Percentiles rank a stretch among this genome's conserved stretches.
phyloP scores from a whole-genome alignment of 1,140 invertebrate species.

The Gonatopus flavifemur region DNA sequence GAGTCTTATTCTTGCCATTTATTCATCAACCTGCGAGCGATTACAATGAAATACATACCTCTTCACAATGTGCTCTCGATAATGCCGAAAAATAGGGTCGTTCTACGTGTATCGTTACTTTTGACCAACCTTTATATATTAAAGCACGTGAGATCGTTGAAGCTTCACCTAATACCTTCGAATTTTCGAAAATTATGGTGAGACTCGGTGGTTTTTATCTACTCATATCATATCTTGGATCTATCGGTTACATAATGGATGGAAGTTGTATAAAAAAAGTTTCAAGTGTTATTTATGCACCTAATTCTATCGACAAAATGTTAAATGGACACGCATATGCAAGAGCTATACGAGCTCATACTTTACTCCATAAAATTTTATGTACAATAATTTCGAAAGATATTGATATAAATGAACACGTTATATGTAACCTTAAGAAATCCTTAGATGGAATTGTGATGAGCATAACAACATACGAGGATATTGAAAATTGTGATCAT shows the following conservation, averaged over 20 bases:
- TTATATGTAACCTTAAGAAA: not conserved
- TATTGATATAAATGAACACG: not conserved
- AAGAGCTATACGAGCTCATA: not conserved
- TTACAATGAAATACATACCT: constrained; percentile 34
- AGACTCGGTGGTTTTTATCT: not conserved
- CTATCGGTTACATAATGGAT: not conserved
- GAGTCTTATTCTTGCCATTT: constrained; percentile 6
- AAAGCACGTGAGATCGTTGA: constrained; percentile 22
- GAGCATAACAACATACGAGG: not conserved
- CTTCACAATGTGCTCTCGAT: constrained; percentile 31
- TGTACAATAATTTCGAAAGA: not conserved
- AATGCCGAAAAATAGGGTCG: constrained; percentile 31
- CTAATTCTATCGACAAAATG: not conserved
- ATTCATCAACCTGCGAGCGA: constrained; percentile 14
- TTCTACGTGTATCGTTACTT: constrained; percentile 38
- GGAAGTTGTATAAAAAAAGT: not conserved
- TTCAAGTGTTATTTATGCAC: not conserved
- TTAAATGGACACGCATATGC: not conserved
- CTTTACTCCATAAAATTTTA: not conserved
- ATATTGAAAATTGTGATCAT: not conserved
- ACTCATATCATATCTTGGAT: not conserved
- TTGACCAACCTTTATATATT: constrained; percentile 22
- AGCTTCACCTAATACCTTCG: constrained; percentile 24
- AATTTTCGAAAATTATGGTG: constrained; percentile 38
- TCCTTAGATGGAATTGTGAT: too few relatives aligned